phyloP scores from a whole-genome alignment of 1,140 invertebrate genomes.

The Trachymyrmex cornetzi region DNA sequence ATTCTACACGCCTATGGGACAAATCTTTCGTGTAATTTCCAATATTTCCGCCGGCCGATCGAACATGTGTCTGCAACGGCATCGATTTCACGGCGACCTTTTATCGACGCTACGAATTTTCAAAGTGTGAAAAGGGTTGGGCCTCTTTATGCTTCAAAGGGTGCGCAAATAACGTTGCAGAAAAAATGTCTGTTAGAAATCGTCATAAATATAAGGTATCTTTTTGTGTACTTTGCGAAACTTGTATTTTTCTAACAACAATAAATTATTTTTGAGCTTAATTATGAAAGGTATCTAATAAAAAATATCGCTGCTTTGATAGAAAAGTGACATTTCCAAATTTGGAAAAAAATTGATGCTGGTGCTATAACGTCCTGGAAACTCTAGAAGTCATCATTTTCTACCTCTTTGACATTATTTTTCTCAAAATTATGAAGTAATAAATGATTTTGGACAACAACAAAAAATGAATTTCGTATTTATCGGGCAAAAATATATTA shows the following conservation, averaged over 20 bases:
- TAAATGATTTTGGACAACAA: too few relatives aligned
- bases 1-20: slow-evolving; percentile 82
- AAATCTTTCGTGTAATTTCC: slow-evolving; percentile 86
- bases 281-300: not conserved
- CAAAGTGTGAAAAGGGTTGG: slow-evolving; percentile 80
- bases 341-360: too few relatives aligned
- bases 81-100: slow-evolving; percentile 82
- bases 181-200: slow-evolving; percentile 37
- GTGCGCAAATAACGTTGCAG: slow-evolving; percentile 32
- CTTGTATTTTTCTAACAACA: not conserved
- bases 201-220: not conserved
- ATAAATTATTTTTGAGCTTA: not conserved
- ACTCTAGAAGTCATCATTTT: too few relatives aligned
- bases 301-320: too few relatives aligned
- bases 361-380: too few relatives aligned
- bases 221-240: not conserved
- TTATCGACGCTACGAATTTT: slow-evolving; percentile 74
- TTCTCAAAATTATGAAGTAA: too few relatives aligned
- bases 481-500: too few relatives aligned
- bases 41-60: slow-evolving; percentile 78
- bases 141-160: slow-evolving; percentile 2
- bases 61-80: slow-evolving; percentile 76
- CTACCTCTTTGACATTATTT: too few relatives aligned
- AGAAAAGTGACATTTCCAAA: too few relatives aligned
- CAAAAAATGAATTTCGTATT: too few relatives aligned